Evolutionary conservation across 2,888 invertebrate species (phyloP).

Genomic region (Dascillus cervinus): DNA sequence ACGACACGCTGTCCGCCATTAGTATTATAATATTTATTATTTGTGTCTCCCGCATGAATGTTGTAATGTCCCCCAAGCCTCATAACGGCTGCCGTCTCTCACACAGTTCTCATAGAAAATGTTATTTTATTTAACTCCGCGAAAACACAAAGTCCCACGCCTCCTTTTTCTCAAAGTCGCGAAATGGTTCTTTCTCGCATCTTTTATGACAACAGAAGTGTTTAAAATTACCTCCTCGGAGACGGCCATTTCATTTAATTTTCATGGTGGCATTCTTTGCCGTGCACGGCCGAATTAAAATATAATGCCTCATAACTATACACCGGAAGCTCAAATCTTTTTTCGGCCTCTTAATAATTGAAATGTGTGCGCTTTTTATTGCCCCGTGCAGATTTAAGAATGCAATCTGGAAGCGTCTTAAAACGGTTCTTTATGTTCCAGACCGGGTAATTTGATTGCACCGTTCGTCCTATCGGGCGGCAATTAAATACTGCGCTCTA

Average conservation of each 20-base stretch:
- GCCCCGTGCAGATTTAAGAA: constrained; percentile 21
- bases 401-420: constrained; percentile 20
- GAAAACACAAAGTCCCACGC: constrained; percentile 37
- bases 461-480: constrained; percentile 7
- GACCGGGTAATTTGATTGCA: constrained; percentile 21
- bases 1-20: constrained; percentile 30
- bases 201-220: constrained; percentile 43
- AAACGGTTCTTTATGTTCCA: constrained; percentile 26
- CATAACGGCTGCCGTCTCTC: constrained; percentile 34
- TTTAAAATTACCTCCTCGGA: constrained; percentile 41
- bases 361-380: constrained; percentile 27
- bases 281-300: constrained; percentile 35
- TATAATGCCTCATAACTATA: constrained; percentile 39
- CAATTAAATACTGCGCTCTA: constrained; percentile 19
- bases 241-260: constrained; percentile 42
- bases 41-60: constrained; percentile 40
- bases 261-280: constrained; percentile 36
- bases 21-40: constrained; percentile 46
- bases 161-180: constrained; percentile 41
- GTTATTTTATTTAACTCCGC: constrained; percentile 41
- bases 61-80: constrained; percentile 33
- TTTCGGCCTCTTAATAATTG: constrained; percentile 31
- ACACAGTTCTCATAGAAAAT: constrained; percentile 38
- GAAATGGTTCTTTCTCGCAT: constrained; percentile 39
- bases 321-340: constrained; percentile 34